Evolutionary conservation across 37 sponge, comb jelly and placozoan genomes (phyloP).

Genomic region (Diacarnus erythraeanus): DNA sequence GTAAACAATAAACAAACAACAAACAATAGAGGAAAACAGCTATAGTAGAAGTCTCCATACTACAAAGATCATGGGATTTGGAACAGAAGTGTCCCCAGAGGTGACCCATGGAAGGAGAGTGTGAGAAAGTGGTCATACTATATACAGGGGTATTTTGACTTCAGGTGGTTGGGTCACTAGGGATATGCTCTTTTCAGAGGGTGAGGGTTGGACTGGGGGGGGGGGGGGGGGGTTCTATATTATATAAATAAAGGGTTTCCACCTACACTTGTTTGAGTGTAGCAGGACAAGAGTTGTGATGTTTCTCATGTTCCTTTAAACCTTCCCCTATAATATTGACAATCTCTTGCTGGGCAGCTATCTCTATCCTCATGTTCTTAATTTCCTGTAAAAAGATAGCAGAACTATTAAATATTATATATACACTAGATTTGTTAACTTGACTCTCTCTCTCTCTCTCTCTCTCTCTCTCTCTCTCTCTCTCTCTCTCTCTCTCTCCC

Average conservation of each 20-base stretch:
- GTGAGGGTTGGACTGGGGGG: no score
- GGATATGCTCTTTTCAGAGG: no score
- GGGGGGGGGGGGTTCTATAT: no score
- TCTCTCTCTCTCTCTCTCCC: constrained; percentile 52
- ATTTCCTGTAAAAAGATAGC: constrained; percentile 40
- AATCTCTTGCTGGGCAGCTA: constrained; percentile 68
- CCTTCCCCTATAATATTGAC: constrained; percentile 50
- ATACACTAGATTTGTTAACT: not conserved
- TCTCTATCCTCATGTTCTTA: constrained; percentile 43
- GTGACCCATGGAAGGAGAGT: no score
- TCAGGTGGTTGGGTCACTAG: no score
- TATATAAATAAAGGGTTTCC: no score
- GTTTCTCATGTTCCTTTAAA: constrained; percentile 50
- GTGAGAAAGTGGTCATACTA: no score
- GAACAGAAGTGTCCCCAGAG: no score
- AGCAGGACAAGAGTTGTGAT: constrained; percentile 14
- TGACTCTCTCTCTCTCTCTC: constrained; percentile 42
- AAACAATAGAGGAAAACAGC: no score
- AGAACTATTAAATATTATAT: not conserved
- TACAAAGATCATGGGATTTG: no score
- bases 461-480: constrained; percentile 54
- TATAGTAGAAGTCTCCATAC: no score
- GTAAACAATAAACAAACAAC: not conserved
- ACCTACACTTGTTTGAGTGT: constrained; percentile 29
- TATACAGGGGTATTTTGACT: no score